phyloP scores from a whole-genome alignment of 2,888 invertebrate species.

The Metallyticus violacea region DNA sequence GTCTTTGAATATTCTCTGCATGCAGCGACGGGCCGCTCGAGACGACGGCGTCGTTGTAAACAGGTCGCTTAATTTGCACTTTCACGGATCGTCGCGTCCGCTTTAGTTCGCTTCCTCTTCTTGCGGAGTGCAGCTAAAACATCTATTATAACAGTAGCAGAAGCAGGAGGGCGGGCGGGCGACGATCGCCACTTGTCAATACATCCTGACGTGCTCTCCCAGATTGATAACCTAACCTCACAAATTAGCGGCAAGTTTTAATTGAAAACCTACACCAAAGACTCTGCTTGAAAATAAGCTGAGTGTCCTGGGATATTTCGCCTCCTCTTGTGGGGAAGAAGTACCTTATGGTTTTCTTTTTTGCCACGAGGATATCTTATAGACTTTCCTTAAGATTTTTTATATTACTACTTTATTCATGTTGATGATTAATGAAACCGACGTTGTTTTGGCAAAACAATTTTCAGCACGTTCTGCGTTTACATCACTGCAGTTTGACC shows the following conservation, averaged over 20 bases:
- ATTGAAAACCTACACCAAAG: conserved; percentile 5
- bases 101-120: background rate
- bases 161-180: too few relatives aligned
- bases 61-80: conserved; percentile 28
- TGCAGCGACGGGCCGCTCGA: background rate
- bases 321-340: background rate
- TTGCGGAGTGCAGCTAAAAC: background rate
- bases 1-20: conserved; percentile 18
- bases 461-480: too few relatives aligned
- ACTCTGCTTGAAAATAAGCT: background rate
- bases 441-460: too few relatives aligned
- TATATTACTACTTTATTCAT: background rate
- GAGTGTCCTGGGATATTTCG: background rate
- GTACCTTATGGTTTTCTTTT: background rate
- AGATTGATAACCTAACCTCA: conserved; percentile 2
- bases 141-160: too few relatives aligned
- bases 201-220: background rate
- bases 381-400: too few relatives aligned
- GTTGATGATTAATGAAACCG: background rate
- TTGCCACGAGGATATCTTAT: too few relatives aligned
- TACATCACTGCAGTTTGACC: too few relatives aligned
- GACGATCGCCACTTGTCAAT: background rate
- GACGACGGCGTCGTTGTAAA: conserved; percentile 17
- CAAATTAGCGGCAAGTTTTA: conserved; percentile 6
- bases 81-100: conserved; percentile 16